Evolutionary conservation across 1,140 invertebrate genomes (phyloP).

Genomic region (Aphis craccivora): DNA sequence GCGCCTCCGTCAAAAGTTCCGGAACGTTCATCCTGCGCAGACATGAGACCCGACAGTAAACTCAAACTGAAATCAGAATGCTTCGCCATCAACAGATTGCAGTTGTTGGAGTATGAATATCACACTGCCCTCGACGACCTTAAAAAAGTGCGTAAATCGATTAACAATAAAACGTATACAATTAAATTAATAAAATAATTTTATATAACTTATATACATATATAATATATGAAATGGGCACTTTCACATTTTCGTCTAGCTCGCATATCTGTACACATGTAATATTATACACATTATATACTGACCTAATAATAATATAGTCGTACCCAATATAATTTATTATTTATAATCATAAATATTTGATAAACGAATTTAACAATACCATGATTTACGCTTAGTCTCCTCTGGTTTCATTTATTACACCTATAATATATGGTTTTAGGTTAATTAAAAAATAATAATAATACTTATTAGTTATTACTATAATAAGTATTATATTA

Average conservation of each 20-base stretch:
- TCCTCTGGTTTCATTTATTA: neutral
- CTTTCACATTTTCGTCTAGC: neutral
- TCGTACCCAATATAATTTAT: no score
- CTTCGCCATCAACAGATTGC: slow-evolving; percentile 33
- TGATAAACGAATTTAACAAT: neutral
- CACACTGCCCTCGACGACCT: slow-evolving; percentile 4
- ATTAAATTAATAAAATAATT: neutral
- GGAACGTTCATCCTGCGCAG: neutral
- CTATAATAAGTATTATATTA: no score
- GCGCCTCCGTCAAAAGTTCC: neutral
- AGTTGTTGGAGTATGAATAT: slow-evolving; percentile 14
- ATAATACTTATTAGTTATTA: neutral
- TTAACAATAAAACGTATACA: neutral
- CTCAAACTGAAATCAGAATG: slow-evolving; percentile 3
- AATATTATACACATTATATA: no score
- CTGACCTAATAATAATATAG: no score
- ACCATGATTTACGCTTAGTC: neutral
- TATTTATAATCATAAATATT: neutral
- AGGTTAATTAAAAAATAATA: neutral
- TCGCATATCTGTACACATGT: no score
- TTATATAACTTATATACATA: neutral
- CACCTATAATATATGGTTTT: neutral
- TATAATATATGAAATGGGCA: neutral
- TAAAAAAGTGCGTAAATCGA: slow-evolving; percentile 4
- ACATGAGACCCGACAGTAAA: slow-evolving; percentile 2